Base-by-base conservation (phyloP, 30 jellyfish, hydroid and myxozoan genomes). In the Hydractinia symbiolongicarpus region DNA sequence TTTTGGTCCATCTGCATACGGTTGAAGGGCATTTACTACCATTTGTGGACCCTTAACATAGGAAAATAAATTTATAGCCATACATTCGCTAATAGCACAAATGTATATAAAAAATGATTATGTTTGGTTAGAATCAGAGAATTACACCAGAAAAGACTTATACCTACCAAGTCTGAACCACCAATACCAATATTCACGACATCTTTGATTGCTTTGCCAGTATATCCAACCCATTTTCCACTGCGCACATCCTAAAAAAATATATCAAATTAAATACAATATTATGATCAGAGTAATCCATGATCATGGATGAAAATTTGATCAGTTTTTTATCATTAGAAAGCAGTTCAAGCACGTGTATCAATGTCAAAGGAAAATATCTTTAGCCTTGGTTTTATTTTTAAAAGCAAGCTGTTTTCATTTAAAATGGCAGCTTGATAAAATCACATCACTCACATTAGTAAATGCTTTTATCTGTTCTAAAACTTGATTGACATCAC, bases 11-110 rank as follows among this genome's bases (percentile, higher is more conserved):
- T 89, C 82, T 13, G 95, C 88, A 70, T 79, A 95, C 4, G 99
- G 94, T 79, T 95, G 90, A 50, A 95, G 69, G 44, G 99, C 98
- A 86, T 95, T 96, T 3, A 98, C 90, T 20, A 95, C 99, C 99
- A 95, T 95, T 53, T 81, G 64, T 4, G 99, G 99, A 44, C 99
- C 99, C 98, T 90, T 54, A 11, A 67, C 19, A 54, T 16, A 16
- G 30, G 1, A 64, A 53, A 16, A 9, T 16, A 79, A 16, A 30
- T 20, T 54, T 17, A 49, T 20, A 15, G 60, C 17, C 2, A 11
- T n/a, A 7, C 67, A 49, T 4, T 53, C 6, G 58, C 64, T 55
- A 50, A 11, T 1, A 19, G 52, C 64, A 52, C 50, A 2, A n/a
- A 14, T 4, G 19, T n/a, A 20, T 54, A 55, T 44, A 6, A 8